Evolutionary conservation across 2,888 invertebrate genomes (phyloP), one percentile per base, ranked within the genome.

Genomic region (Myathropa florea): DNA sequence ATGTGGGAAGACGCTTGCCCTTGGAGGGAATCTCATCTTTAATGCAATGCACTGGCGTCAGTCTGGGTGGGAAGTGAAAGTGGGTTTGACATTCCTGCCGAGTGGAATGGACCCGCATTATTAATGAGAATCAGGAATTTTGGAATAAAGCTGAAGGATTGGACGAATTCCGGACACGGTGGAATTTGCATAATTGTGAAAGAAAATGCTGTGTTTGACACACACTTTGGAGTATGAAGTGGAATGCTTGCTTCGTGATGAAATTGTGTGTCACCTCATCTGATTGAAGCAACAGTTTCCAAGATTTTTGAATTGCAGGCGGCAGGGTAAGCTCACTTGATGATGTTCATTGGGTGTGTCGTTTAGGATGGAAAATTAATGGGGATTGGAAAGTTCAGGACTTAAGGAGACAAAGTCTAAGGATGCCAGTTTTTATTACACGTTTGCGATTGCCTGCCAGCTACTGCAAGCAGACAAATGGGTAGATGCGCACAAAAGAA

Each of bases 71-170:
- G 65, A 12, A 10, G 30, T 30, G 30, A 30, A 18, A 18, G 46
- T 18, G 7, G 46, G n/a, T 46, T 18, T 46, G 46, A 18, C 46
- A 46, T 46, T 46, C 46, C 30, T 60, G 72, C 24, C 24, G 21
- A 10, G 60, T 12, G 64, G 70, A 78, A 81, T 60, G 53, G 77
- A 59, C 64, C 77, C 73, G 33, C 72, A 82, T 82, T 82, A 68
- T 73, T 82, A 73, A 85, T 82, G 68, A 82, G 72, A 36, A 73
- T 72, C 72, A 67, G 68, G 71, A 63, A 68, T 77, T 72, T 70
- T 53, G 71, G 76, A 80, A 46, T 61, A 61, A 77, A 63, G 4
- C 10, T 23, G 57, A 9, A 9, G 23, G 24, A 24, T 1, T 24
- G 57, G 3, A 23, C 23, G n/a, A 12, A n/a, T 57, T 21, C 23